Conservation (phyloP, 2,113 vertebrate genomes). For the Lagopus muta region DNA sequence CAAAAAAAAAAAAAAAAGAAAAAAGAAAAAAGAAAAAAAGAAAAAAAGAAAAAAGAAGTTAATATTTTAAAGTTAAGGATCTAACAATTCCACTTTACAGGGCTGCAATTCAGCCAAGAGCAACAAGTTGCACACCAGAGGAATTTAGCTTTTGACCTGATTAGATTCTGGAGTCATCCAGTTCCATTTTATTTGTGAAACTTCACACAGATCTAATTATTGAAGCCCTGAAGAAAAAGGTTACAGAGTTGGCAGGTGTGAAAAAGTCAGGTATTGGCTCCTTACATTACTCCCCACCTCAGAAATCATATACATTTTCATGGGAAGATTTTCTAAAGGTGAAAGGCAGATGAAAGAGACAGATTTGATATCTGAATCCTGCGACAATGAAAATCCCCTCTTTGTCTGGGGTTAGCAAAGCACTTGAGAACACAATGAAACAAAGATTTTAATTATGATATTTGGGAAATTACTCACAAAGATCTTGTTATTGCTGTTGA, state of each 20-base stretch:
- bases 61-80: constrained; percentile 33
- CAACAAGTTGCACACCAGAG: constrained; percentile 34
- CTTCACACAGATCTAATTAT: constrained; percentile 65
- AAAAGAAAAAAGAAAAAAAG: neutral
- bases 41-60: neutral
- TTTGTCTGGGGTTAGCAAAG: constrained; percentile 42
- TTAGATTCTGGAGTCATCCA: constrained; percentile 57
- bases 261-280: constrained; percentile 2
- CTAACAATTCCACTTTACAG: constrained; percentile 14
- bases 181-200: constrained; percentile 58
- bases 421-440: constrained; percentile 26
- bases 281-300: neutral
- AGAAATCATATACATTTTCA: constrained; percentile 13
- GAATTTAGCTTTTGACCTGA: constrained; percentile 70
- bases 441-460: constrained; percentile 38
- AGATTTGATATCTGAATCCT: constrained; percentile 40
- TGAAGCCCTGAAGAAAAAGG: constrained; percentile 52
- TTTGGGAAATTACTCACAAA: constrained; percentile 25
- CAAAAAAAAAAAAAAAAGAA: neutral
- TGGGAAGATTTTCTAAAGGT: constrained; percentile 25
- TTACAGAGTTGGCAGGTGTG: constrained; percentile 52
- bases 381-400: neutral
- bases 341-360: constrained; percentile 22
- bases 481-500: neutral
- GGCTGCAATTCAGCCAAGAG: constrained; percentile 30